These are phyloP conservation scores for Littorina saxatilis DNA, from an alignment of 1,140 invertebrate genomes.

Conservation along the genomic window DNA sequence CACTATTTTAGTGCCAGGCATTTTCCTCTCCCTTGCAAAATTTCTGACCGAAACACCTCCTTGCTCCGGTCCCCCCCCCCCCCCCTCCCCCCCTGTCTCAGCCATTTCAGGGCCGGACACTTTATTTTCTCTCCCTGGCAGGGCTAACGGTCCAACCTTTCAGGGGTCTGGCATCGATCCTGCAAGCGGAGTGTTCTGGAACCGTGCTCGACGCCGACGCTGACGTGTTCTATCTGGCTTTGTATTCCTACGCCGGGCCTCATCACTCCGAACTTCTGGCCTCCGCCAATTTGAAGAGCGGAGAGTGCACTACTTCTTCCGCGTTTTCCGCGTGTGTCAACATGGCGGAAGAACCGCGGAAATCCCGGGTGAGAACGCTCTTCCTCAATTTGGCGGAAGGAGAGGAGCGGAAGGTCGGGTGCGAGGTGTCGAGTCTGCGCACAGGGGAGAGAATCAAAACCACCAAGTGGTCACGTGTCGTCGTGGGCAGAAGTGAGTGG, in stretches of 20 bases:
- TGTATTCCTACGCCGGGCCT: conserved; percentile 11
- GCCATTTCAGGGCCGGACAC: too few relatives aligned
- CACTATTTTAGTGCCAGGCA: too few relatives aligned
- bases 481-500: not conserved
- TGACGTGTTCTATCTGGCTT: conserved; percentile 19
- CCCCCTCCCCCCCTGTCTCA: not conserved
- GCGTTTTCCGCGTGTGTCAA: conserved; percentile 18
- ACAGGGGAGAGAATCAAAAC: not conserved
- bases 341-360: not conserved
- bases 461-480: not conserved
- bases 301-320: conserved; percentile 30
- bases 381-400: not conserved
- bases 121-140: not conserved
- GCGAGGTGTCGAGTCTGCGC: conserved; percentile 18
- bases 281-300: conserved; percentile 23
- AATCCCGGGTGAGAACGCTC: not conserved
- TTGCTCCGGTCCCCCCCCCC: not conserved
- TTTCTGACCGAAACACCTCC: too few relatives aligned
- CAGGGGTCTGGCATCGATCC: conserved; percentile 9
- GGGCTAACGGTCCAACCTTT: conserved; percentile 1
- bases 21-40: too few relatives aligned
- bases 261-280: conserved; percentile 6
- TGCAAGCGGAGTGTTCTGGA: conserved; percentile 30
- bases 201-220: not conserved
- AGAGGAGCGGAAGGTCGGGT: not conserved